These are phyloP conservation scores for Caradrina kadenii DNA, from an alignment of 2,888 invertebrate genomes.

Conservation along the genomic window DNA sequence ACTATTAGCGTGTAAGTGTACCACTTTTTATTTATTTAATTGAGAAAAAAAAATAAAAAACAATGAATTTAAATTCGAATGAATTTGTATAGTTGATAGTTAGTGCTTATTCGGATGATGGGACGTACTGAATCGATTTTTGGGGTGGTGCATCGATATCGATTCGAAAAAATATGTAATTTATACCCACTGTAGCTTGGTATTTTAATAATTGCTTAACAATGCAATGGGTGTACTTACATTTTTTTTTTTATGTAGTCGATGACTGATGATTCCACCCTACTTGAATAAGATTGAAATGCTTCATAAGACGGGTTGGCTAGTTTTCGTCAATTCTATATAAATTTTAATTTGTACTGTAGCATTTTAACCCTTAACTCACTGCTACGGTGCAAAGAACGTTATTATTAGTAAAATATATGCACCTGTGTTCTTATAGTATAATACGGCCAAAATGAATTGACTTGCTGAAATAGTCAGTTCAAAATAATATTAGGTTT, in stretches of 20 bases:
- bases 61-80: constrained; percentile 76
- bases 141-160: constrained; percentile 55
- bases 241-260: constrained; percentile 38
- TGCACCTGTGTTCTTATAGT: constrained; percentile 72
- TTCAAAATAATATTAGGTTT: constrained; percentile 64
- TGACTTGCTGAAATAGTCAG: constrained; percentile 67
- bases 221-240: constrained; percentile 44
- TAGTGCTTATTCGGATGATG: constrained; percentile 66
- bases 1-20: constrained; percentile 86
- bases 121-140: constrained; percentile 48
- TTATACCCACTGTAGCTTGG: constrained; percentile 51
- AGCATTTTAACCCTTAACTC: constrained; percentile 63
- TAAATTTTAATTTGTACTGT: constrained; percentile 73
- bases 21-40: constrained; percentile 83
- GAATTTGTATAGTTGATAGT: constrained; percentile 70
- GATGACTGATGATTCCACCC: constrained; percentile 40
- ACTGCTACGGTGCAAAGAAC: constrained; percentile 61
- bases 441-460: constrained; percentile 77
- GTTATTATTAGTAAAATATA: constrained; percentile 59
- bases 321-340: constrained; percentile 79
- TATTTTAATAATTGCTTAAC: constrained; percentile 61
- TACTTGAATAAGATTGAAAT: constrained; percentile 54
- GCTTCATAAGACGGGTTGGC: constrained; percentile 67
- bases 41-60: constrained; percentile 63
- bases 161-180: constrained; percentile 52